phyloP scores from a whole-genome alignment of 2,797 vertebrate genomes.

The Sciaenops ocellatus region DNA sequence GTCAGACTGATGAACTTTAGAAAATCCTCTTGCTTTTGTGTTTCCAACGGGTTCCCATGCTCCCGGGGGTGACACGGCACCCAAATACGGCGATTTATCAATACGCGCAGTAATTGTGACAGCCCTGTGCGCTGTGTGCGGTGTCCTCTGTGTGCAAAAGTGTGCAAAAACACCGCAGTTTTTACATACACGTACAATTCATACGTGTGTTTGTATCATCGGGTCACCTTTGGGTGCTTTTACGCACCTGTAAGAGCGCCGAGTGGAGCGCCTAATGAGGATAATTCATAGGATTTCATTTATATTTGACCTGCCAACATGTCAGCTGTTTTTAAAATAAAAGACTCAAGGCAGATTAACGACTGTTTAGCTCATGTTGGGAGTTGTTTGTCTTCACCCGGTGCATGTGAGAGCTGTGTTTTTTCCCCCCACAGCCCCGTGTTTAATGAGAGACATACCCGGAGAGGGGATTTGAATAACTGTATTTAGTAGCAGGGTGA shows the following conservation, averaged over 20 bases:
- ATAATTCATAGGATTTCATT: neutral
- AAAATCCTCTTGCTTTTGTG: conserved; percentile 66
- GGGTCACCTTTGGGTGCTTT: conserved; percentile 29
- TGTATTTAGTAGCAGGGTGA: conserved; percentile 80
- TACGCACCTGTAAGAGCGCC: conserved; percentile 73
- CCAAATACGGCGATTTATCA: conserved; percentile 66
- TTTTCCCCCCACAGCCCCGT: conserved; percentile 49
- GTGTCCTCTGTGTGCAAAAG: conserved; percentile 18
- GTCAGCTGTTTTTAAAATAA: neutral
- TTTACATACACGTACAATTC: neutral
- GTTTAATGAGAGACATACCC: conserved; percentile 80
- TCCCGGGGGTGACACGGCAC: conserved; percentile 73
- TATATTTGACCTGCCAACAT: neutral
- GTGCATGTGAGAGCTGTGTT: conserved; percentile 66
- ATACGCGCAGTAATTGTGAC: conserved; percentile 47
- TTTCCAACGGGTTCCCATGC: conserved; percentile 76
- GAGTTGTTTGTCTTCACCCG: conserved; percentile 63
- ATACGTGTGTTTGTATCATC: neutral
- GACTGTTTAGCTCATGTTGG: conserved; percentile 36
- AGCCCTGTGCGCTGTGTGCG: conserved; percentile 13
- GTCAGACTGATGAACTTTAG: conserved; percentile 52
- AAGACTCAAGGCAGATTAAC: conserved; percentile 26
- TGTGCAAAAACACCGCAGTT: neutral
- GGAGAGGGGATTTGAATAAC: conserved; percentile 80
- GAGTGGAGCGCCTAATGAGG: neutral